phyloP scores from a whole-genome alignment of 2,797 vertebrate species.

The Halcyon leucocephala region DNA sequence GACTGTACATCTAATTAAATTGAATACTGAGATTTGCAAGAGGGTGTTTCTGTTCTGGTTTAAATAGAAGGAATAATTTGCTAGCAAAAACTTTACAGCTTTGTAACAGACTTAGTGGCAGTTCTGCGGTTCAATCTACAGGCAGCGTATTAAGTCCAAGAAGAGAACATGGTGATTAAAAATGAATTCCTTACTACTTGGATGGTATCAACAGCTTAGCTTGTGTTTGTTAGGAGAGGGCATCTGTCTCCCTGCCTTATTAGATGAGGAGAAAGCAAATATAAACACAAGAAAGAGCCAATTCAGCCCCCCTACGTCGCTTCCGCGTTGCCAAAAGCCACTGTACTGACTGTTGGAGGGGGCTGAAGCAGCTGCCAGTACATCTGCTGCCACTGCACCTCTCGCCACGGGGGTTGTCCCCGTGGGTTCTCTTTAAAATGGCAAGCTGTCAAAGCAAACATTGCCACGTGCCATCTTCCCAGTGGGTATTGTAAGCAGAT shows the following conservation, averaged over 20 bases:
- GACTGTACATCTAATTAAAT: slow-evolving; percentile 27
- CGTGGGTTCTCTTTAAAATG: background rate
- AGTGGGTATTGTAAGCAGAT: background rate
- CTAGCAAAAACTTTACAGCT: background rate
- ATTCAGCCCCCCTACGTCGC: background rate
- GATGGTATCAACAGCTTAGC: background rate
- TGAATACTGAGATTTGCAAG: background rate
- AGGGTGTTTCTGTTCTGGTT: background rate
- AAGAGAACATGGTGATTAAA: slow-evolving; percentile 1
- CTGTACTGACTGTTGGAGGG: background rate
- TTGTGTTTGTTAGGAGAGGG: background rate
- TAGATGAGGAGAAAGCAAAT: slow-evolving; percentile 33
- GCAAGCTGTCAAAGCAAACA: slow-evolving; percentile 26
- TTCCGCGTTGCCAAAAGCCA: slow-evolving; percentile 42
- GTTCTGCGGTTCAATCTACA: background rate
- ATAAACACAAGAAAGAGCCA: slow-evolving; percentile 38
- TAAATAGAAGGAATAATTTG: background rate
- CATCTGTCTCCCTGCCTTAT: slow-evolving; percentile 9
- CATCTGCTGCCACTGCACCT: slow-evolving; percentile 58
- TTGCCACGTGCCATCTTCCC: background rate
- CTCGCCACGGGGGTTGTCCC: background rate
- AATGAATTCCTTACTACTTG: background rate
- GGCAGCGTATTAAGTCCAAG: background rate
- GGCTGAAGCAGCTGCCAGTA: slow-evolving; percentile 62
- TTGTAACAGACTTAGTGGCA: background rate